phyloP scores from a whole-genome alignment of 2,113 vertebrate genomes.

The Ahaetulla prasina region DNA sequence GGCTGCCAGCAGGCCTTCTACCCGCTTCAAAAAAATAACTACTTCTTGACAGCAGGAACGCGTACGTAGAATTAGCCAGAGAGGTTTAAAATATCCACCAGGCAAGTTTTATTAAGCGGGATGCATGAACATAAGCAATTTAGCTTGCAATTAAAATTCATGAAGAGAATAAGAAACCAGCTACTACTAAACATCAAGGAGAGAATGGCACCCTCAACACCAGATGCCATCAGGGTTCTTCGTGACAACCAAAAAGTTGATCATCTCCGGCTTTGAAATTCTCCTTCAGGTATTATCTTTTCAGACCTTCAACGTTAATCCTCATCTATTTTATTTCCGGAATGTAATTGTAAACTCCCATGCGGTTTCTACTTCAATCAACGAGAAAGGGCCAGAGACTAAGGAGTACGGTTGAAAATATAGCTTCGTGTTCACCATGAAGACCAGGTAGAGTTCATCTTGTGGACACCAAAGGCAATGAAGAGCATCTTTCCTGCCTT shows the following conservation, averaged over 20 bases:
- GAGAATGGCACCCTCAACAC: background rate
- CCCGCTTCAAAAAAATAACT: conserved; percentile 59
- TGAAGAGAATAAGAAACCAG: conserved; percentile 3
- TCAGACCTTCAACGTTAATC: background rate
- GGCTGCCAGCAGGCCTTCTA: conserved; percentile 60
- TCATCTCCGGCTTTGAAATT: background rate
- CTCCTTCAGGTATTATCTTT: background rate
- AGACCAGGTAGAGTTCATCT: background rate
- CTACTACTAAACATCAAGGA: no score
- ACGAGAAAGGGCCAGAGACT: background rate
- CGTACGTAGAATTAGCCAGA: conserved; percentile 17
- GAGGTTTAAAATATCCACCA: conserved; percentile 28
- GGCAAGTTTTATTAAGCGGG: conserved; percentile 55
- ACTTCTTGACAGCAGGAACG: conserved; percentile 26
- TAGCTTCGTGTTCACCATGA: background rate
- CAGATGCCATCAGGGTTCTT: background rate
- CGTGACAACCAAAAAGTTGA: background rate
- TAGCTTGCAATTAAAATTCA: conserved; percentile 46
- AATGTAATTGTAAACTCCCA: background rate
- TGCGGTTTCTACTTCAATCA: background rate
- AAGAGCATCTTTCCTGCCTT: background rate
- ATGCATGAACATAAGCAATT: conserved; percentile 32
- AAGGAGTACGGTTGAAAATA: no score
- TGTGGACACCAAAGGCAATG: no score
- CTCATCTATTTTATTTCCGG: background rate